Base-by-base conservation (phyloP, 2,888 invertebrate genomes). In the Dasypogon diadema region DNA sequence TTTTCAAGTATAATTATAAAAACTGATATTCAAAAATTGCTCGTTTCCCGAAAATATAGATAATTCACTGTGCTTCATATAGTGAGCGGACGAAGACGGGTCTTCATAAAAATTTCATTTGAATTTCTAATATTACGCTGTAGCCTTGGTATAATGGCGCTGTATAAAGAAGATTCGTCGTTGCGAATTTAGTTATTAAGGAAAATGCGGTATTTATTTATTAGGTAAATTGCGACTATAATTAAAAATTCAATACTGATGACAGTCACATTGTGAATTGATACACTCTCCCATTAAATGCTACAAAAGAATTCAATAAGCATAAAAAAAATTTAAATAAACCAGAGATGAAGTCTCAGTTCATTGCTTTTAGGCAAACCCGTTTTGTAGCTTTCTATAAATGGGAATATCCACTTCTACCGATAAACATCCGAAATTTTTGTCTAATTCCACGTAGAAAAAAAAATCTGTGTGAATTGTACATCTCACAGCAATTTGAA, bases 61-160 rank as follows among this genome's bases (percentile, higher is more conserved):
- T 21, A 60, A 37, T 60, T 60, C 22, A 14, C 26, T 21, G 60
- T 60, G 60, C 18, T 37, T 37, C 60, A 60, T 37, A 37, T 60
- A 60, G 37, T 37, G 37, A 37, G 21, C 21, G 16, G 22, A 37
- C 60, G 18, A 16, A 34, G 37, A 60, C 60, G 18, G 60, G 60
- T 60, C 34, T 60, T 60, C 60, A 60, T 60, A 60, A 60, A 60
- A 60, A 37, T 60, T 42, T 60, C 60, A 60, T 60, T 60, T 60
- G 60, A 60, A 60, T 60, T 60, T 60, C 60, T 60, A 60, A 60
- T 60, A 60, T 30, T 37, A 60, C 37, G 37, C 21, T 21, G 24
- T 37, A 65, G 65, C 65, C 65, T 65, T 65, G 65, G 48, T 65
- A 21, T 24, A 48, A 18, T 65, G 65, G 37, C 42, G 63, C 12